Evolutionary conservation across 2,797 vertebrate species (phyloP).

Genomic region (Decapterus maruadsi): DNA sequence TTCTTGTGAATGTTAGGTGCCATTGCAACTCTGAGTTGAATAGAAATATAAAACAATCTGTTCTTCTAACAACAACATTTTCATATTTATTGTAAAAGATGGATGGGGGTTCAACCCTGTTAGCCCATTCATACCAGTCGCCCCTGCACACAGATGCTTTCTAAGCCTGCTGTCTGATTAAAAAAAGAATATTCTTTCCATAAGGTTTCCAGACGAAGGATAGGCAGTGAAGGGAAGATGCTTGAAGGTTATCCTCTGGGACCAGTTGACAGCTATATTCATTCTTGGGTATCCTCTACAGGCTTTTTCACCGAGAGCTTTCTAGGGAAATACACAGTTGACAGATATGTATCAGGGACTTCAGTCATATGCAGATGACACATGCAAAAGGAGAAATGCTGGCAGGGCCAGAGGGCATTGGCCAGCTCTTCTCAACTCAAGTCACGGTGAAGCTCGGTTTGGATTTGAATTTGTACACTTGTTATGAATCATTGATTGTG

Average conservation of each 20-base stretch:
- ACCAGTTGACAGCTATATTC: constrained; percentile 76
- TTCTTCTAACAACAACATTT: not conserved
- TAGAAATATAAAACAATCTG: not conserved
- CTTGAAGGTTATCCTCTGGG: constrained; percentile 59
- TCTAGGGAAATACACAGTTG: constrained; percentile 62
- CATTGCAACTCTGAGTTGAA: too few relatives aligned
- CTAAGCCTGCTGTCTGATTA: constrained; percentile 43
- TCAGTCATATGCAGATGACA: constrained; percentile 72
- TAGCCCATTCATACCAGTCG: not conserved
- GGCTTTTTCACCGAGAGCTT: constrained; percentile 58
- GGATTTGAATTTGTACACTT: not conserved
- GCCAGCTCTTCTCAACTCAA: constrained; percentile 33
- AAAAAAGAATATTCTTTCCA: constrained; percentile 54
- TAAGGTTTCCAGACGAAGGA: constrained; percentile 39
- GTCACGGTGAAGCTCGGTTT: constrained; percentile 5
- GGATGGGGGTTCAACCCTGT: too few relatives aligned
- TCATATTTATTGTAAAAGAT: not conserved
- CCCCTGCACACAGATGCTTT: not conserved
- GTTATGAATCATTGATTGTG: not conserved
- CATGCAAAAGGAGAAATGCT: constrained; percentile 32
- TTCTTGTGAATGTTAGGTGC: too few relatives aligned
- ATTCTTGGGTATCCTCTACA: constrained; percentile 61
- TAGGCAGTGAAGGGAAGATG: constrained; percentile 51
- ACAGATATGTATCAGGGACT: constrained; percentile 74
- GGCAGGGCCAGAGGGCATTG: constrained; percentile 50